These are phyloP conservation scores for Baronia brevicornis DNA, from an alignment of 2,888 invertebrate genomes.

Conservation along the genomic window DNA sequence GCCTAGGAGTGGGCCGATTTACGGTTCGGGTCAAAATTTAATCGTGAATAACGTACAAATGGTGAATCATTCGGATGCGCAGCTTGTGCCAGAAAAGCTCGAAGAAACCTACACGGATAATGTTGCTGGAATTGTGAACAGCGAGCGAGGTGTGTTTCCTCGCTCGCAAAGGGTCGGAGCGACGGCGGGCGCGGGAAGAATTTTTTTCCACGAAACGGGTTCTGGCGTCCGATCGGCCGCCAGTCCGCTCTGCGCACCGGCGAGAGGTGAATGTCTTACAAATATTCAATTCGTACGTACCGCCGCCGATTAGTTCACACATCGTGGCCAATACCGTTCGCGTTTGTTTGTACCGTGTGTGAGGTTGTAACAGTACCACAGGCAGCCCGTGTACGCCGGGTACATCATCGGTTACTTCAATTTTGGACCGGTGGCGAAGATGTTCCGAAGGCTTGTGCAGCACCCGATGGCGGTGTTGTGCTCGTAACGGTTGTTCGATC, in stretches of 20 bases:
- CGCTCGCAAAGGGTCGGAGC: constrained; percentile 65
- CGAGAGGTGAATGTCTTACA: constrained; percentile 68
- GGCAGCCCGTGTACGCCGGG: too few species aligned
- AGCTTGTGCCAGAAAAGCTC: constrained; percentile 67
- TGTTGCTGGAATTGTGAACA: constrained; percentile 54
- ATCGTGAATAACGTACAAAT: constrained; percentile 2
- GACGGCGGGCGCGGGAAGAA: constrained; percentile 61
- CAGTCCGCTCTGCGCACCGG: constrained; percentile 71
- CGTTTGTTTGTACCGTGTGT: constrained; percentile 26
- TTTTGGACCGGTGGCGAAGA: constrained; percentile 6
- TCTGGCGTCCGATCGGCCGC: constrained; percentile 73
- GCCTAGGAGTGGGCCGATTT: constrained; percentile 35
- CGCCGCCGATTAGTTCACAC: constrained; percentile 24
- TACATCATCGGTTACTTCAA: constrained; percentile 1
- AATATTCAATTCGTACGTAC: constrained; percentile 22
- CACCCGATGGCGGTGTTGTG: constrained; percentile 42
- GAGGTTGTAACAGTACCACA: too few species aligned
- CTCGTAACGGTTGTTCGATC: constrained; percentile 53
- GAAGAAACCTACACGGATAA: constrained; percentile 50
- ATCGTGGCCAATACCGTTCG: constrained; percentile 25
- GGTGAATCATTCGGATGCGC: constrained; percentile 44
- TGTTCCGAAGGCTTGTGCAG: constrained; percentile 38
- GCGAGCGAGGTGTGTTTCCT: constrained; percentile 49
- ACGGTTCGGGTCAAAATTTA: constrained; percentile 20
- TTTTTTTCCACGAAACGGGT: constrained; percentile 78